Conservation (phyloP, 2,797 vertebrate species). For the Chaenodraco wilsoni region DNA sequence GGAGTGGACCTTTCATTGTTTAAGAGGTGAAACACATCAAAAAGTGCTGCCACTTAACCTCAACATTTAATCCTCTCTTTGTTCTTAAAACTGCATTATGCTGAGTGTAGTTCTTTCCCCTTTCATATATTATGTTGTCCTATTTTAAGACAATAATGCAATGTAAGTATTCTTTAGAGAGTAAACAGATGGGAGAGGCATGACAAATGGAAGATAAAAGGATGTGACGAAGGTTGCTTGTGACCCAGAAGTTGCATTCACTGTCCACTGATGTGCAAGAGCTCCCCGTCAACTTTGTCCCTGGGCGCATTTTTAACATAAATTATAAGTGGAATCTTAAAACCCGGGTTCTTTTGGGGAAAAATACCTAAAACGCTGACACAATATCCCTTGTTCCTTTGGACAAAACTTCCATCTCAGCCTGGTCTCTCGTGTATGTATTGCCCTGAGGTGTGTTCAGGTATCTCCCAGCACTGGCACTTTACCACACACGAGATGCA, state of each 20-base stretch:
- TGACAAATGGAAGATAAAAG: slow-evolving; percentile 52
- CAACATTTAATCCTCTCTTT: slow-evolving; percentile 18
- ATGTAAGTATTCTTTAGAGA: slow-evolving; percentile 37
- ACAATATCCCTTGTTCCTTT: slow-evolving; percentile 30
- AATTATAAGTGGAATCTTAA: slow-evolving; percentile 30
- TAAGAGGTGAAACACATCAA: slow-evolving; percentile 63
- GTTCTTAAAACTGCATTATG: slow-evolving; percentile 14
- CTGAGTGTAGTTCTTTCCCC: not conserved
- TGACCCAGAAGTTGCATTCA: slow-evolving; percentile 48
- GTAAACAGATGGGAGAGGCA: slow-evolving; percentile 24
- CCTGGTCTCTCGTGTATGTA: slow-evolving; percentile 17
- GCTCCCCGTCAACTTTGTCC: slow-evolving; percentile 1
- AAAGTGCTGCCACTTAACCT: slow-evolving; percentile 52
- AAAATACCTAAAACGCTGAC: slow-evolving; percentile 20
- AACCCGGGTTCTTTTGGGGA: slow-evolving; percentile 8
- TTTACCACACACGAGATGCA: slow-evolving; percentile 52
- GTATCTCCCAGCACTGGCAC: slow-evolving; percentile 47
- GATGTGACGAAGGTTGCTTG: slow-evolving; percentile 30
- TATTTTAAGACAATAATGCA: slow-evolving; percentile 53
- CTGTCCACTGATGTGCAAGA: slow-evolving; percentile 33
- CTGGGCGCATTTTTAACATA: slow-evolving; percentile 28
- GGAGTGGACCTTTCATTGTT: slow-evolving; percentile 77
- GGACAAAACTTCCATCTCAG: slow-evolving; percentile 52
- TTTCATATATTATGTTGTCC: not conserved
- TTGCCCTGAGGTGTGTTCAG: slow-evolving; percentile 59